Evolutionary conservation across 2,888 invertebrate genomes (phyloP).

Genomic region (Callyntrura guangdongensis): DNA sequence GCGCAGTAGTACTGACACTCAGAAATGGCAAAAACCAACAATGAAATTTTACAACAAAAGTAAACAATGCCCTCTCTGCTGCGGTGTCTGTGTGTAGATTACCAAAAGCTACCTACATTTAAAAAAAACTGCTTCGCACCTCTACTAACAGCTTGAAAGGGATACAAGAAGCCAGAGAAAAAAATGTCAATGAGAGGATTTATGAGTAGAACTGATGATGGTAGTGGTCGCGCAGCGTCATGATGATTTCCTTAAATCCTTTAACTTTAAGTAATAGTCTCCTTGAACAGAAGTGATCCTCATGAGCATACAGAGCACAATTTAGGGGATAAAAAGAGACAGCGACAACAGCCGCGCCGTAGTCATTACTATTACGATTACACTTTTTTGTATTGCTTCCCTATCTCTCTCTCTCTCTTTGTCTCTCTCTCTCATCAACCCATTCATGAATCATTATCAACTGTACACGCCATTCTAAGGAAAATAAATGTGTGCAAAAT

Average conservation of each 20-base stretch:
- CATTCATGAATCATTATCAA: background rate
- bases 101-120: background rate
- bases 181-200: slow-evolving; percentile 36
- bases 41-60: background rate
- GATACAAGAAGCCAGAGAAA: background rate
- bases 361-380: slow-evolving; percentile 26
- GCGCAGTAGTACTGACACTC: background rate
- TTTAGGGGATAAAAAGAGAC: slow-evolving; percentile 36
- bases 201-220: slow-evolving; percentile 26
- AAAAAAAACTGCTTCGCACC: background rate
- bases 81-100: background rate
- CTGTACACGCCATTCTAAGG: background rate
- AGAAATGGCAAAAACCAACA: background rate
- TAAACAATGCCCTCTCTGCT: background rate
- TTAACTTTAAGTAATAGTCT: slow-evolving; percentile 9
- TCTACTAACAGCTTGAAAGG: background rate
- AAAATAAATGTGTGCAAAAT: slow-evolving; percentile 14
- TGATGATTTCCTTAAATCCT: slow-evolving; percentile 40
- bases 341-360: background rate
- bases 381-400: slow-evolving; percentile 19
- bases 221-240: background rate
- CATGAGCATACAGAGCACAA: slow-evolving; percentile 13
- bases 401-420: background rate
- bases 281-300: slow-evolving; percentile 34
- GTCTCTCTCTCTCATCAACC: background rate